phyloP scores from a whole-genome alignment of 2,113 vertebrate species.

The Zosterops pallidus region DNA sequence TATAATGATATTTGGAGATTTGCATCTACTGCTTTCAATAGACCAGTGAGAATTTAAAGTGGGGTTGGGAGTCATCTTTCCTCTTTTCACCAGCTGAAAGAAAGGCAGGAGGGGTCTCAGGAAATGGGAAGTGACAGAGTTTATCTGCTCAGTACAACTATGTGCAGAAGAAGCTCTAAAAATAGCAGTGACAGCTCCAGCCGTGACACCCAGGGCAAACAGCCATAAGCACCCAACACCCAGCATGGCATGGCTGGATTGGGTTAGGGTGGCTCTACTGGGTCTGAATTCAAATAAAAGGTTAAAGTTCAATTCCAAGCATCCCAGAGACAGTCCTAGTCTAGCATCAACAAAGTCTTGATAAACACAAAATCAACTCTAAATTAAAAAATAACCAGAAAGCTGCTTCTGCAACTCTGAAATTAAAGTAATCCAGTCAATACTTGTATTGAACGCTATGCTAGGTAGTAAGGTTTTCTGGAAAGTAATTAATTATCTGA shows the following conservation, averaged over 20 bases:
- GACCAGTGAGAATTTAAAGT: not conserved
- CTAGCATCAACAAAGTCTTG: not conserved
- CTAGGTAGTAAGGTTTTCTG: not conserved
- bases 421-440: not conserved
- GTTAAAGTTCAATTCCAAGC: not conserved
- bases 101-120: not conserved
- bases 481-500: not conserved
- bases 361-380: not conserved
- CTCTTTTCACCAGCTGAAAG: not conserved
- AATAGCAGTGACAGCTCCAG: not conserved
- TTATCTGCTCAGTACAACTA: rapidly evolving
- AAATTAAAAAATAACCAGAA: not conserved
- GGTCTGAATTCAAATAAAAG: not conserved
- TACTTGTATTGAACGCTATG: not conserved
- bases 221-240: not conserved
- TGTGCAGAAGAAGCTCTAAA: not conserved
- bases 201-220: rapidly evolving
- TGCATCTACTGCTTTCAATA: not conserved
- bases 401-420: not conserved
- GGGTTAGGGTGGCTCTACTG: not conserved
- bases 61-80: rapidly evolving
- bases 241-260: not conserved
- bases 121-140: not conserved
- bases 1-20: not conserved
- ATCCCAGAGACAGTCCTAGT: not conserved